phyloP scores from a whole-genome alignment of 2,888 invertebrate genomes.

The Scaptomyza flava region DNA sequence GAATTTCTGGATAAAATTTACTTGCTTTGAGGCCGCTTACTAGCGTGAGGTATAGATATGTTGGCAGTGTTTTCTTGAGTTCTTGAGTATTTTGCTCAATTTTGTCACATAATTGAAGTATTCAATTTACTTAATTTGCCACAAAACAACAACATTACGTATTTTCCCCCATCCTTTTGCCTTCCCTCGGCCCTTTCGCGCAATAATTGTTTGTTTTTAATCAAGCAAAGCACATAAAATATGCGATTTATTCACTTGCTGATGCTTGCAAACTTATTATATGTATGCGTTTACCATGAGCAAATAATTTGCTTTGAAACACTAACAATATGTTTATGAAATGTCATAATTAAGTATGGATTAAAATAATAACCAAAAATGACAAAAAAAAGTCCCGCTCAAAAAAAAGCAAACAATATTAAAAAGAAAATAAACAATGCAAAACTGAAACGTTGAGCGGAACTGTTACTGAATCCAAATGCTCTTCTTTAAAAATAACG shows the following conservation, averaged over 20 bases:
- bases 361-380: constrained; percentile 25
- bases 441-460: constrained; percentile 10
- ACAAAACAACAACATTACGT: background rate
- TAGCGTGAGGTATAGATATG: background rate
- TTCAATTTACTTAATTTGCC: constrained; percentile 57
- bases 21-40: constrained; percentile 11
- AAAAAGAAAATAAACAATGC: background rate
- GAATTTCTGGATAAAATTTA: constrained; percentile 32
- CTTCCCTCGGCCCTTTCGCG: background rate
- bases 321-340: constrained; percentile 28
- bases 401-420: constrained; percentile 21
- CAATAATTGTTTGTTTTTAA: constrained; percentile 72
- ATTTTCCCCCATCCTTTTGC: background rate
- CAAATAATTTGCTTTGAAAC: constrained; percentile 54
- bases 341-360: constrained; percentile 31
- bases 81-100: constrained; percentile 20
- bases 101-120: constrained; percentile 61
- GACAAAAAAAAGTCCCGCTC: constrained; percentile 17
- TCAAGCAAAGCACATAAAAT: constrained; percentile 67
- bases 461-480: background rate
- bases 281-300: constrained; percentile 23
- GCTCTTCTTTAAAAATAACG: constrained; percentile 5
- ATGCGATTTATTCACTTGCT: constrained; percentile 52
- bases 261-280: constrained; percentile 25
- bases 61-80: constrained; percentile 15